phyloP scores from a whole-genome alignment of 2,888 invertebrate genomes.

The Eristalis tenax region DNA sequence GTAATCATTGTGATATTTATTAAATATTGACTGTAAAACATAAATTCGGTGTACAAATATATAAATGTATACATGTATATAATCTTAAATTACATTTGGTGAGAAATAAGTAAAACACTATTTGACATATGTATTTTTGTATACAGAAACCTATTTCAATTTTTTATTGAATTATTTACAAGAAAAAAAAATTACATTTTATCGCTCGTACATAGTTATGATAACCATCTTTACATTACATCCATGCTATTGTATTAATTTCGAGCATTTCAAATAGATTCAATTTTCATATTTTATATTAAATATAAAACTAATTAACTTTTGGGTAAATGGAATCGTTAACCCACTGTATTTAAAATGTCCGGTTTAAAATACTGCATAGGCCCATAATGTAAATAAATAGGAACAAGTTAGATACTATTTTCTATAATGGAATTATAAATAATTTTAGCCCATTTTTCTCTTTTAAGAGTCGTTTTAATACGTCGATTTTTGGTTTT shows the following conservation, averaged over 20 bases:
- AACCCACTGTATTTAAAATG: constrained; percentile 32
- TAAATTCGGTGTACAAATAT: no score
- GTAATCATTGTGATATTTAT: no score
- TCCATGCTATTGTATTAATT: constrained; percentile 8
- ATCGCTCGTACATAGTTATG: not conserved
- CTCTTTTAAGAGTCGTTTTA: constrained; percentile 54
- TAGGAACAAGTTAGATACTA: constrained; percentile 69
- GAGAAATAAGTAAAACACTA: not conserved
- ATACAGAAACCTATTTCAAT: not conserved
- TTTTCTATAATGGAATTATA: constrained; percentile 52
- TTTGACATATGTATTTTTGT: not conserved
- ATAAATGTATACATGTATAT: not conserved
- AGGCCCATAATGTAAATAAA: constrained; percentile 66
- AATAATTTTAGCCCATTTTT: constrained; percentile 44
- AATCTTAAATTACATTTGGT: not conserved
- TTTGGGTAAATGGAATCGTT: constrained; percentile 31
- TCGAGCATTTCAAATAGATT: constrained; percentile 10
- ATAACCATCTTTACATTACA: constrained; percentile 18
- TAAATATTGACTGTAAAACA: no score
- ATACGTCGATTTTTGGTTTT: constrained; percentile 60
- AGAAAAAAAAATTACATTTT: constrained; percentile 17
- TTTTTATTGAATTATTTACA: constrained; percentile 38
- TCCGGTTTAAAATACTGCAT: constrained; percentile 48
- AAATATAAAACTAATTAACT: constrained; percentile 30
- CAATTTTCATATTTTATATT: constrained; percentile 17